Evolutionary conservation across 2,797 vertebrate genomes (phyloP), one percentile per base, ranked within the genome.

Genomic region (Myripristis murdjan): DNA sequence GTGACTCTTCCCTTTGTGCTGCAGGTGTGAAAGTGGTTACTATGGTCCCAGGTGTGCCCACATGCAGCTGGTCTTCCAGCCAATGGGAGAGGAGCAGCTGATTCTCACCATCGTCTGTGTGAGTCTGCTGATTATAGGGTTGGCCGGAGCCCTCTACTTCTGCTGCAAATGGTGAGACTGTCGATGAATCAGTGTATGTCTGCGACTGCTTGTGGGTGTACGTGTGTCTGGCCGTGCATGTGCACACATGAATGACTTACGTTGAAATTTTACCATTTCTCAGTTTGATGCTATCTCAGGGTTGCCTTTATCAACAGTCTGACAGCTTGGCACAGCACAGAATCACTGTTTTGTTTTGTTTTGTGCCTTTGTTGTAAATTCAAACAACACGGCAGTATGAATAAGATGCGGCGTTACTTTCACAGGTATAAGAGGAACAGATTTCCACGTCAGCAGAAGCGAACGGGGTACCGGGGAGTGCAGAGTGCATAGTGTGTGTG

Each of bases 11-110:
- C 66, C 31, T 77, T 46, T 77, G 47, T 54, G 28, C 44, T 81
- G 35, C 85, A 94, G 93, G 70, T 94, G 93, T 85, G 75, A 84
- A 5, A 24, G 0, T 1, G 93, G 92, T n/a, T 93, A 84, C 73
- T 33, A 63, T 5, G 93, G 93, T 1, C 58, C 59, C 81, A 86
- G 93, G 57, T 94, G 93, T 73, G 59, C 56, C 53, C 23, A 49
- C 0, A 0, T n/a, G 0, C 87, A 91, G 20, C 37, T 89, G 0
- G 84, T 90, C 7, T 3, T 52, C 7, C 23, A 79, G 79, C 85
- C 83, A 43, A 23, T 85, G 72, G 79, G 5, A 24, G 77, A 93
- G 22, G 82, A 77, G 67, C 84, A 92, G 79, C 33, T 91, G 2
- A 18, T 91, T 11, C n/a, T 89, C 28, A 81, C 64, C 0, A 12